Percentiles rank a stretch among this genome's conserved stretches.
phyloP scores from a whole-genome alignment of 2,888 invertebrate genomes.

The Tenthredo livida region DNA sequence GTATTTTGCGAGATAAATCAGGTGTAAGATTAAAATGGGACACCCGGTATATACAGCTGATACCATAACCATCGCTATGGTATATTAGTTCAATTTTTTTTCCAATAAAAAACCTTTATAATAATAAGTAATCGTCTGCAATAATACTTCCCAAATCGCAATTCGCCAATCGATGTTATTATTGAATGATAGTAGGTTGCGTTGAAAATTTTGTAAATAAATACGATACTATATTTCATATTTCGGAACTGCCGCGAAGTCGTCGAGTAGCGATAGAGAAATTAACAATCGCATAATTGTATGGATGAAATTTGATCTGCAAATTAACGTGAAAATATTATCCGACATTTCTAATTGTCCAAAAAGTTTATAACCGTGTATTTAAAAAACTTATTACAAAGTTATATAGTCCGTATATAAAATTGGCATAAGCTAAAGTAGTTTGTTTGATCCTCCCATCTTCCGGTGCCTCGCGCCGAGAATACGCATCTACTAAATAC shows the following conservation, averaged over 20 bases:
- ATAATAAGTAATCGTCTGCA: too few species aligned
- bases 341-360: not conserved
- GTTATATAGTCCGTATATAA: not conserved
- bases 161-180: too few species aligned
- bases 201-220: too few species aligned
- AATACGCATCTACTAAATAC: slow-evolving; percentile 13
- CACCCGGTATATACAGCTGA: too few species aligned
- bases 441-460: slow-evolving; percentile 28
- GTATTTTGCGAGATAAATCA: too few species aligned
- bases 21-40: too few species aligned
- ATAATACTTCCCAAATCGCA: too few species aligned
- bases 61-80: too few species aligned
- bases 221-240: not conserved
- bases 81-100: too few species aligned
- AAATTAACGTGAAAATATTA: not conserved
- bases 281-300: not conserved
- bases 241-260: slow-evolving; percentile 14
- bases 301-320: not conserved
- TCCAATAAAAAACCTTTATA: too few species aligned
- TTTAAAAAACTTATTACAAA: not conserved
- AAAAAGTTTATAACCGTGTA: not conserved
- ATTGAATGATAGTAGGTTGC: too few species aligned
- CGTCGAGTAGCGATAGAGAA: not conserved
- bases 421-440: slow-evolving; percentile 34
- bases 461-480: slow-evolving; percentile 25